phyloP scores from a whole-genome alignment of 2,113 vertebrate genomes.

The Hemicordylus capensis region DNA sequence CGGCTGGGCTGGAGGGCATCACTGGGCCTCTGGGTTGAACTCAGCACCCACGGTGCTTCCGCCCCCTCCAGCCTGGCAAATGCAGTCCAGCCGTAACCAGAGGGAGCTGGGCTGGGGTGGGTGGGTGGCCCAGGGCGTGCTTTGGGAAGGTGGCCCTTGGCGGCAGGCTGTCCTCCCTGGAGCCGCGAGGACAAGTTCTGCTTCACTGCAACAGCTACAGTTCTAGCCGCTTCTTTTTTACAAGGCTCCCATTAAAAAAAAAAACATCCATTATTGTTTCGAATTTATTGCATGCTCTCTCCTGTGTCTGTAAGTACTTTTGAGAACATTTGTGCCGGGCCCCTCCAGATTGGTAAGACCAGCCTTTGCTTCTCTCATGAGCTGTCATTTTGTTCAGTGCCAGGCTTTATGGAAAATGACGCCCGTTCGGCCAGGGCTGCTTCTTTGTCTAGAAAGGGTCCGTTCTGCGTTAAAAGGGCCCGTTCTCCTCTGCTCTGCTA shows the following conservation, averaged over 20 bases:
- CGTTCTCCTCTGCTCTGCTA: background rate
- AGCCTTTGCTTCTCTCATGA: constrained; percentile 3
- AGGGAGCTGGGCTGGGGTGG: background rate
- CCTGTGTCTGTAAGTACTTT: constrained; percentile 6
- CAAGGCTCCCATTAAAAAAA: background rate
- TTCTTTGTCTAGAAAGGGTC: background rate
- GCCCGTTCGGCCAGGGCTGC: fast-evolving
- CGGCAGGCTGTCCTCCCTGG: background rate
- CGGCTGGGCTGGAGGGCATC: too few species aligned
- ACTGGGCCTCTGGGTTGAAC: too few species aligned
- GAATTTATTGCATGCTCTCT: background rate
- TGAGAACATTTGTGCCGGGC: background rate
- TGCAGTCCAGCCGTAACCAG: too few species aligned
- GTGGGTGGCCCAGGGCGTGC: too few species aligned
- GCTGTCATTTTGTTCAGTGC: fast-evolving
- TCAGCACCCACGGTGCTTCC: too few species aligned
- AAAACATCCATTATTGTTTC: constrained; percentile 42
- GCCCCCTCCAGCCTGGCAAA: too few species aligned
- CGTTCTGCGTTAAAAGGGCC: background rate
- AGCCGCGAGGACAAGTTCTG: fast-evolving
- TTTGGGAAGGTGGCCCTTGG: fast-evolving
- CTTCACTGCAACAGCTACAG: background rate
- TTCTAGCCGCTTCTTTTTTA: background rate
- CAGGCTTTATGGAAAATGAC: fast-evolving
- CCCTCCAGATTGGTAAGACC: background rate